Conservation (phyloP, 2,888 invertebrate species). For the Limulus polyphemus region DNA sequence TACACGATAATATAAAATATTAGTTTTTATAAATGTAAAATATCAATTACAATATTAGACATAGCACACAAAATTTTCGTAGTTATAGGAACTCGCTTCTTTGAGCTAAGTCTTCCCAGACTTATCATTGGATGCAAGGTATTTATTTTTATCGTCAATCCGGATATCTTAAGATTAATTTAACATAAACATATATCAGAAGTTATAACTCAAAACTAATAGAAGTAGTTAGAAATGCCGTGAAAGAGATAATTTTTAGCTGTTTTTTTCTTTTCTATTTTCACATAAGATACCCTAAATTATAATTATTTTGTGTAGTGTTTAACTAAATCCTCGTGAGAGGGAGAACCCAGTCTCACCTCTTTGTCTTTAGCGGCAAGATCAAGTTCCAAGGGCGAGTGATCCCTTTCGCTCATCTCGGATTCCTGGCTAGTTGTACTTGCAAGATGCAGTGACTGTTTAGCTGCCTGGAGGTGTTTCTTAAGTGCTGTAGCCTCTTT, state of each 20-base stretch:
- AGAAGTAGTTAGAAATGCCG: no score
- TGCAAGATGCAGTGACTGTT: constrained; percentile 42
- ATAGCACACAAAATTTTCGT: no score
- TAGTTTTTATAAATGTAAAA: no score
- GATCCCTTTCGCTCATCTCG: constrained; percentile 39
- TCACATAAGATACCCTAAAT: neutral
- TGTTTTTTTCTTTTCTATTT: neutral
- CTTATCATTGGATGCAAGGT: no score
- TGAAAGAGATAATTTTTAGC: neutral
- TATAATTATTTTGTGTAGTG: neutral
- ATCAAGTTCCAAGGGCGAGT: constrained; percentile 59
- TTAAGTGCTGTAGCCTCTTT: constrained; percentile 84
- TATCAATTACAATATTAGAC: no score
- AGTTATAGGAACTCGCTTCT: no score
- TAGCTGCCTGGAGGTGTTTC: constrained; percentile 59
- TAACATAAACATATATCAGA: no score
- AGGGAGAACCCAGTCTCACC: constrained; percentile 45
- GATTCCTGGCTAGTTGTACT: constrained; percentile 39
- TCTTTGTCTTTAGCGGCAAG: constrained; percentile 94
- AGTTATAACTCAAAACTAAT: no score
- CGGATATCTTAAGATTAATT: no score
- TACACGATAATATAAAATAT: no score
- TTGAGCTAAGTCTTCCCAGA: no score
- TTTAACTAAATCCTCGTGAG: neutral
- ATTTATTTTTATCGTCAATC: no score